Percentiles rank a stretch among this genome's conserved stretches.
Conservation (phyloP, 2,888 invertebrate species). For the Globia sparganii region DNA sequence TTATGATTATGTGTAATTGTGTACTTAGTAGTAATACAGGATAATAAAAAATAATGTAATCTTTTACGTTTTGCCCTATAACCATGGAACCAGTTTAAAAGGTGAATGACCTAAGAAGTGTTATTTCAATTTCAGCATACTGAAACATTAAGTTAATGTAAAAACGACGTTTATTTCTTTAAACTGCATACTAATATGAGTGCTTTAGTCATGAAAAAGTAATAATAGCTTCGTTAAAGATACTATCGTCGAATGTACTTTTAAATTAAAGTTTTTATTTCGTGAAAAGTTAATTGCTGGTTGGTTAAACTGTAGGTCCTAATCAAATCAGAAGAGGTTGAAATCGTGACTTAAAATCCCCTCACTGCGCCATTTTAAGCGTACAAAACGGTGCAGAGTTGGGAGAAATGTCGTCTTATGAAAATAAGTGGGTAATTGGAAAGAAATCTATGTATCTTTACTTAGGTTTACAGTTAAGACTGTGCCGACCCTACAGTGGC, state of each 20-base stretch:
- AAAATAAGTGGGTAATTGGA: neutral
- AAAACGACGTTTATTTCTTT: neutral
- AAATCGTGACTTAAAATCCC: slow-evolving; percentile 27
- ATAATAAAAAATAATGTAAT: no score
- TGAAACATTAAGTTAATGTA: neutral
- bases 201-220: neutral
- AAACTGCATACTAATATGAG: neutral
- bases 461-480: no score
- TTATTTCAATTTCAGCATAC: neutral
- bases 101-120: neutral
- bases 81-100: neutral
- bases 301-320: slow-evolving; percentile 32
- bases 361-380: slow-evolving; percentile 23
- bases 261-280: slow-evolving; percentile 51
- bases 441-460: neutral
- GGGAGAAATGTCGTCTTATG: neutral
- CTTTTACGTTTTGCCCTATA: neutral
- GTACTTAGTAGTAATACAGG: no score
- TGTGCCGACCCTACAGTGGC: no score
- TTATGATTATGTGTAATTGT: no score
- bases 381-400: neutral
- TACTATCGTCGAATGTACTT: slow-evolving; percentile 27
- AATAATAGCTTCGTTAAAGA: neutral
- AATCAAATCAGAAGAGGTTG: slow-evolving; percentile 39
- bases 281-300: slow-evolving; percentile 48